Base-by-base conservation (phyloP, 2,888 invertebrate species). In the Heteromyza rotundicornis region DNA sequence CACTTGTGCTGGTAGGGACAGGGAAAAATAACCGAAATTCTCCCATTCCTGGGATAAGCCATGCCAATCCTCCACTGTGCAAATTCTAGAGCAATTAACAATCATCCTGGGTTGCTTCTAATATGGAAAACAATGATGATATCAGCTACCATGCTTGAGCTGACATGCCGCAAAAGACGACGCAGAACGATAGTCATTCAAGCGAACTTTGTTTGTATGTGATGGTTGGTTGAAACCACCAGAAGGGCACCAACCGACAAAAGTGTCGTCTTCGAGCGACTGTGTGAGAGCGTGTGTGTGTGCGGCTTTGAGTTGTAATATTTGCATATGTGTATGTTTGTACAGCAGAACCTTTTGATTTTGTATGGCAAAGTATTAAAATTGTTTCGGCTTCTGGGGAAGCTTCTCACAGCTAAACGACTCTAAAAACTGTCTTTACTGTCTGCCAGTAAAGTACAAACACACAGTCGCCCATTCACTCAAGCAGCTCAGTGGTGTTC, bases 21-120 rank as follows among this genome's bases (percentile, higher is more conserved):
- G n/a, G n/a, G 10, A 40, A n/a, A 3, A 40, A n/a, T n/a, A 40
- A n/a, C n/a, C n/a, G 40, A 2, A 14, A 40, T 40, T n/a, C n/a
- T n/a, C 40, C 12, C 32, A 32, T 32, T 5, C 12, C 40, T n/a
- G n/a, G 14, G 14, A 40, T 40, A 7, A 10, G 35, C 19, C 19
- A 12, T 27, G n/a, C n/a, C n/a, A n/a, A n/a, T n/a, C n/a, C n/a
- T n/a, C n/a, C 16, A 10, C 54, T 52, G 17, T 24, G 59, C 40
- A 54, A 60, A 58, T 57, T 60, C 56, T 60, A 24, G 52, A 50
- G 53, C 59, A 64, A 64, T 64, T 64, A 64, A 64, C 64, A 62
- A 53, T 59, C 57, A 57, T 54, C 40, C 54, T 36, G 44, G 49
- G 51, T 23, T 62, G 40, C 60, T 57, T 54, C 49, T 59, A 54